Base-by-base conservation (phyloP, 2,888 invertebrate genomes). In the Meghimatium bilineatum region DNA sequence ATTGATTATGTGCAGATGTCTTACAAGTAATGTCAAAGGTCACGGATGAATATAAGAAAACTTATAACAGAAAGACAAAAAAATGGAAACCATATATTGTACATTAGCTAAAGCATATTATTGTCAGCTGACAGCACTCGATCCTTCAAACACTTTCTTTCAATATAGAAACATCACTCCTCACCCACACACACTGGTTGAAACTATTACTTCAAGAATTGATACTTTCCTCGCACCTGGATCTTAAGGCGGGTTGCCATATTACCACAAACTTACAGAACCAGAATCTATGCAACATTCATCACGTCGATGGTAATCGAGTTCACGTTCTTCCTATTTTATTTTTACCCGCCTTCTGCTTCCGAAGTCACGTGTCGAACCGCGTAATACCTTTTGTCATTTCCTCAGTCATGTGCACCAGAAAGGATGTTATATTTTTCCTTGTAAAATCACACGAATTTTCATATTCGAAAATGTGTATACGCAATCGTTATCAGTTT, bases 181-280 rank as follows among this genome's bases (percentile, higher is more conserved):
- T 56, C 56, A 23, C 56, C 23, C 56, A 8, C 2, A 23, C 44
- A 23, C 20, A 38, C 26, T 71, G 71, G n/a, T 38, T 36, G 38
- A 71, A 36, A 3, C 23, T 71, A 38, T 71, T 71, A 5, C 71
- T 23, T 8, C 38, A 71, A 23, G 71, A 71, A 38, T 26, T 56
- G 20, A 23, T 56, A 56, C 56, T 26, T 38, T 38, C 26, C 71
- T 71, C 38, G 36, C 71, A 71, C 71, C 71, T 71, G 71, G 71
- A 36, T 3, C 26, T 38, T 36, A 12, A 71, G 38, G 23, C 38
- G 38, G 38, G 71, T 38, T 26, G 23, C 36, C 23, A 38, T 38
- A 36, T 38, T 38, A 38, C 71, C 38, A 29, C 71, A 36, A 71
- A 71, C 71, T 38, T 29, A n/a, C 63, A 63, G 29, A n/a, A 63